Evolutionary conservation across 2,113 vertebrate species (phyloP), one percentile per base, ranked within the genome.

Genomic region (Rhinolophus ferrumequinum): DNA sequence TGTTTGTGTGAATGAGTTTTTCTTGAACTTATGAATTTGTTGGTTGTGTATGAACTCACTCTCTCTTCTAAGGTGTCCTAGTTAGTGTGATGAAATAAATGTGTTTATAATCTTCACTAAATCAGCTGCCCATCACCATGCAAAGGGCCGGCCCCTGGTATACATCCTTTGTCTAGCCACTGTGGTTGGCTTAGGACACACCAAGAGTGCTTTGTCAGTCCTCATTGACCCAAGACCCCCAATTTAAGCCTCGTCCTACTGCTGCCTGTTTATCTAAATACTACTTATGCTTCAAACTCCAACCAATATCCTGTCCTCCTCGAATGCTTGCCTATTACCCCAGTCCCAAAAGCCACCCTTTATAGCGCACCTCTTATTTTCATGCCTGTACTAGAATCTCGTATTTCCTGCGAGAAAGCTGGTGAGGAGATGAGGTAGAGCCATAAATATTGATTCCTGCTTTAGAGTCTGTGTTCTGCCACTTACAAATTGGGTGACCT

Each of bases 1-100:
- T 93, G 76, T 95, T 96, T 94, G 87, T 10, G 18, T 80, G 89
- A 47, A 92, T 87, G 92, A 94, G 30, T 67, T 96, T 90, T 94
- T 69, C 73, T 92, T 89, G 44, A 96, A 79, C 28, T 83, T 94
- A 83, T 75, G 56, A 90, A 83, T 96, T 75, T 95, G 83, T 92
- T 84, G 76, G 35, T 83, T 86, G 70, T 72, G 38, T 66, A 3
- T 56, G 64, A 87, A 83, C 83, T 60, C 62, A 21, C 2, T 73
- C 1, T 75, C 41, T 84, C 38, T 44, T 64, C 84, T 52, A 56
- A 21, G 69, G 44, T 79, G 90, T 90, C 35, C 77, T 92, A 50
- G 58, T 95, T 93, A 80, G 52, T 66, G 19, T 79, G 76, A 70
- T 67, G 35, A 94, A 84, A 90, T 81, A 94, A 84, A 88, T 81